Evolutionary conservation across 2,888 invertebrate species (phyloP).

Genomic region (Charanyca ferruginea): DNA sequence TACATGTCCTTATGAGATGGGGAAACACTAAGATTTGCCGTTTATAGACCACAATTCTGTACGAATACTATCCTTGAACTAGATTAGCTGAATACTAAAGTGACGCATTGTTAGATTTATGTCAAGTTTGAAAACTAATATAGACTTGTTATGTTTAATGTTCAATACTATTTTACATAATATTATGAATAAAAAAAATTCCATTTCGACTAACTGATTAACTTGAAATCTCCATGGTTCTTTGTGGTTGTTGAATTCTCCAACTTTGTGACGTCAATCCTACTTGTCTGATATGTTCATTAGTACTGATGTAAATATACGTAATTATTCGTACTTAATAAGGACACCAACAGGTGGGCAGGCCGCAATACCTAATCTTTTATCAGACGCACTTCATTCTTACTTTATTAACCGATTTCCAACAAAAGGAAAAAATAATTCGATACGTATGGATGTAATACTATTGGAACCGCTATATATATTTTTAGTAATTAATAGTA

Average conservation of each 20-base stretch:
- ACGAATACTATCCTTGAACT: conserved; percentile 33
- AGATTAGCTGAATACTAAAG: not conserved
- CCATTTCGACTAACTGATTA: not conserved
- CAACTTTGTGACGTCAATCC: not conserved
- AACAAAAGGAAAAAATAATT: too few species aligned
- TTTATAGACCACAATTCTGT: too few species aligned
- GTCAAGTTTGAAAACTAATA: conserved; percentile 15
- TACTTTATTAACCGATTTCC: too few species aligned
- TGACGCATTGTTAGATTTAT: conserved; percentile 7
- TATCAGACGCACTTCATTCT: not conserved
- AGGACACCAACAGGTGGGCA: not conserved
- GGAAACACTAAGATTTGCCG: not conserved
- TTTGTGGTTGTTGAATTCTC: not conserved
- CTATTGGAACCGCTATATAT: too few species aligned
- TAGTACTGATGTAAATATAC: not conserved
- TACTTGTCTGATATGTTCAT: not conserved
- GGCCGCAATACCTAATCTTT: too few species aligned
- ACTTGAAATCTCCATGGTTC: not conserved
- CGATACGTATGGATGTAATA: too few species aligned
- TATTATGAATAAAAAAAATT: not conserved
- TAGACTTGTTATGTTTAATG: not conserved
- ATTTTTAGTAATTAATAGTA: too few species aligned
- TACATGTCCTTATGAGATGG: not conserved
- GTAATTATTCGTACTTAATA: not conserved
- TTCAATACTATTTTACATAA: too few species aligned